Base-by-base conservation (phyloP, 2,113 vertebrate genomes). In the Pelecanus crispus region DNA sequence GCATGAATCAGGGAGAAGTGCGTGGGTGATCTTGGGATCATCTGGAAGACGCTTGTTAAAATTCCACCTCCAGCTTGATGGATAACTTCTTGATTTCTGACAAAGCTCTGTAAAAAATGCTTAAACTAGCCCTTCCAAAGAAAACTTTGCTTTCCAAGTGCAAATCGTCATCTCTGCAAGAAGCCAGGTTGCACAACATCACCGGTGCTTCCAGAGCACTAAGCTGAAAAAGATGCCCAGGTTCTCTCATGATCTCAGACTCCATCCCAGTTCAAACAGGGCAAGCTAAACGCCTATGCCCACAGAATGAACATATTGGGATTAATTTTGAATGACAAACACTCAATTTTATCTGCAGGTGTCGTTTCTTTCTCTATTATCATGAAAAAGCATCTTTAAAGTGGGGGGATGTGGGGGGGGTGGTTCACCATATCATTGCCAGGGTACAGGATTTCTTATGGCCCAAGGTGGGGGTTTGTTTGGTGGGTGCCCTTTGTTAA, bases 1-100 rank as follows among this genome's bases (percentile, higher is more conserved):
- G 78, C 44, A 36, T 90, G 81, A 96, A 85, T 92, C 95, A 94
- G 81, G 89, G 66, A 92, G 86, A 75, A 89, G 29, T 20, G 58
- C 0, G 94, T 92, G 86, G 96, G 94, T 84, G 90, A 91, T 88
- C 88, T 81, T 65, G 40, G 86, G 81, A 97, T 74, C 83, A 97
- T 86, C 92, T 94, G 96, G 91, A 97, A 97, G 92, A 79, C 73
- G 86, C 80, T 62, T 84, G 49, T 95, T 95, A 91, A 96, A 94
- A 96, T 95, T 97, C 94, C 96, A 85, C 94, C 96, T 94, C 89
- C 96, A 82, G 56, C 22, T 62, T 34, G 81, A 87, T 67, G 68
- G 92, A 52, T 79, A 94, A 73, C 49, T 85, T 65, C 77, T 92
- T 74, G 65, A 84, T 87, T 94, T 94, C 65, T 95, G 84, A 92